Conservation (phyloP, 2,888 invertebrate species). For the Athrips mouffetella region DNA sequence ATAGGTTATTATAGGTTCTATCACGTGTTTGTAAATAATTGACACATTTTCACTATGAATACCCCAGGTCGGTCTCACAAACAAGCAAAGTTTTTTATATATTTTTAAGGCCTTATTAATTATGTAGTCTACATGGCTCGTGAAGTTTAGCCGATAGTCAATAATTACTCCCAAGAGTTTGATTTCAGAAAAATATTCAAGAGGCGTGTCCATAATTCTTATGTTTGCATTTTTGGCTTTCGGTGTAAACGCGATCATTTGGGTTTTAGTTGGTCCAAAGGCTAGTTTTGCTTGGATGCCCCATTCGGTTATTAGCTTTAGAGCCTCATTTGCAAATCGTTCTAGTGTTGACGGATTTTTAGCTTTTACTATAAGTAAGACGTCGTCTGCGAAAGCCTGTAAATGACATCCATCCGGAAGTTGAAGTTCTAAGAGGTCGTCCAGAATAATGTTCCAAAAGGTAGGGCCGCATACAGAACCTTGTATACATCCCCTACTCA, state of each 20-base stretch:
- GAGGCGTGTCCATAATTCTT: not conserved
- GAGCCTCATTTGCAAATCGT: not conserved
- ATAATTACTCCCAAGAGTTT: conserved; percentile 1
- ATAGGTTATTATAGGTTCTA: conserved; percentile 24
- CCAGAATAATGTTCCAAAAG: conserved; percentile 22
- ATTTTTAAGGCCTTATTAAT: conserved; percentile 12
- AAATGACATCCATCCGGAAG: conserved; percentile 12
- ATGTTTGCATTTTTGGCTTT: not conserved
- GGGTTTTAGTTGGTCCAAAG: not conserved
- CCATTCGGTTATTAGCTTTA: not conserved
- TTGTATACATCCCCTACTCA: conserved; percentile 19
- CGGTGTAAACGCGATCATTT: not conserved
- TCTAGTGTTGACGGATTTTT: not conserved
- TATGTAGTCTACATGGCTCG: conserved; percentile 1
- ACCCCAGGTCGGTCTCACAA: conserved; percentile 17
- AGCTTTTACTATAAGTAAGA: conserved; percentile 8
- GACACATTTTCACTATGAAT: conserved; percentile 12
- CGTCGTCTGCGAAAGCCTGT: conserved; percentile 18
- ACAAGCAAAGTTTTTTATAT: conserved; percentile 2
- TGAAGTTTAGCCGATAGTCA: conserved; percentile 13
- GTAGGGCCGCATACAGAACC: conserved; percentile 16
- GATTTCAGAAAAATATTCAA: conserved; percentile 13
- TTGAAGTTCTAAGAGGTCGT: conserved; percentile 14
- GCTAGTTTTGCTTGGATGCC: not conserved
- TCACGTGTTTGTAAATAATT: conserved; percentile 20